Conservation (phyloP, 2,888 invertebrate species). For the Marronus borbonicus region DNA sequence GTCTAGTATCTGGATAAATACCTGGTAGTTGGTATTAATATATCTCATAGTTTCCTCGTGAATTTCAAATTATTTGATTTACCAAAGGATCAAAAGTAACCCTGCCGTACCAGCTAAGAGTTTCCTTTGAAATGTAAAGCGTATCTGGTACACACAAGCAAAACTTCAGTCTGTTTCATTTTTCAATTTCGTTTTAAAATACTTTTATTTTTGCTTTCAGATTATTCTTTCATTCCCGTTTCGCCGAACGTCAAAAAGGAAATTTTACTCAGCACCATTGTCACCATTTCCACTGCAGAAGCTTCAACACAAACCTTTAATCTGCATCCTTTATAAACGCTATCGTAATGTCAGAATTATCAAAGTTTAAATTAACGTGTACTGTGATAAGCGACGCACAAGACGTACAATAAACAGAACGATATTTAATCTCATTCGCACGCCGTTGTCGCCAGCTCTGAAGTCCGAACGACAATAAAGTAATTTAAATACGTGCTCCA, state of each 20-base stretch:
- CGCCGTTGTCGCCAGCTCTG: not conserved
- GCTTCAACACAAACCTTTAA: not conserved
- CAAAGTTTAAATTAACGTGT: conserved; percentile 16
- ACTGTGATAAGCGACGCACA: conserved; percentile 8
- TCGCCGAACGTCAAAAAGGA: not conserved
- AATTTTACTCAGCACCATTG: not conserved
- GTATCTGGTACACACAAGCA: too few species aligned
- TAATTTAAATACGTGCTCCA: not conserved
- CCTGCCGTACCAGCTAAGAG: too few species aligned
- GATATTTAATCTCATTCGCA: conserved; percentile 17
- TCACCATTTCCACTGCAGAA: not conserved
- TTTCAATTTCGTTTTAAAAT: not conserved
- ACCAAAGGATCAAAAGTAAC: too few species aligned
- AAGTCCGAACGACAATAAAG: conserved; percentile 11
- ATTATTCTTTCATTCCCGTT: not conserved
- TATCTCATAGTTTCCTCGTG: too few species aligned
- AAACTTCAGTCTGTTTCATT: too few species aligned
- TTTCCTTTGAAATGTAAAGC: too few species aligned
- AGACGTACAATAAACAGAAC: conserved; percentile 8
- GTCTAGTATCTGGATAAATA: too few species aligned
- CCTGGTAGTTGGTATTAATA: too few species aligned
- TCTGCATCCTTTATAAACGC: conserved; percentile 10
- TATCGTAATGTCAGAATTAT: conserved; percentile 13
- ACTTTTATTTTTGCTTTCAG: not conserved
- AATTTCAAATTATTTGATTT: too few species aligned